A percentile compares a stretch with the other conserved stretches of the same genome.
Evolutionary conservation across 2,113 vertebrate species (phyloP).

Genomic region (Sardina pilchardus): DNA sequence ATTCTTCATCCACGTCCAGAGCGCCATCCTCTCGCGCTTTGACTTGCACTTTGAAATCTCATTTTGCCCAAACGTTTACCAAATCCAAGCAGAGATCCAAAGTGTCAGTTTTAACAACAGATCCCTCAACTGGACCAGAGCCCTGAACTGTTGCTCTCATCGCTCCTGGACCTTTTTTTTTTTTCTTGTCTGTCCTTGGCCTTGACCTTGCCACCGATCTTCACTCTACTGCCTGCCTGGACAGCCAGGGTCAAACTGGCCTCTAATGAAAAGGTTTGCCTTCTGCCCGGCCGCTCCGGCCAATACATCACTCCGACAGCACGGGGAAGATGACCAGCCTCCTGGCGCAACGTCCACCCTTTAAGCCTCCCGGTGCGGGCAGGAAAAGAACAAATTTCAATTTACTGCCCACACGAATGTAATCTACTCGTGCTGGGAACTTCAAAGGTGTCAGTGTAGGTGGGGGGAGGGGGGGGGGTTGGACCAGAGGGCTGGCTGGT

Average conservation of each 20-base stretch:
- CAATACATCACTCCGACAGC: constrained; percentile 41
- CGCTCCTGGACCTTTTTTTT: neutral
- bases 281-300: constrained; percentile 42
- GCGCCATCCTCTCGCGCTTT: too few relatives aligned
- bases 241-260: neutral
- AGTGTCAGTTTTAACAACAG: too few relatives aligned
- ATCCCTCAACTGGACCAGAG: too few relatives aligned
- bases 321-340: neutral
- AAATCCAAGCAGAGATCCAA: too few relatives aligned
- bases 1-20: too few relatives aligned
- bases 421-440: constrained; percentile 38
- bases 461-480: too few relatives aligned
- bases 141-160: too few relatives aligned
- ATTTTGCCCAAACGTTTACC: too few relatives aligned
- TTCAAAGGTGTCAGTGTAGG: neutral
- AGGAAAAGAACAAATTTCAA: constrained; percentile 33
- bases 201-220: neutral
- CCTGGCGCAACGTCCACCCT: neutral
- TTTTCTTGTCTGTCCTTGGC: neutral
- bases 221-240: neutral
- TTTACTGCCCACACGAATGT: constrained; percentile 27
- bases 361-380: constrained; percentile 7
- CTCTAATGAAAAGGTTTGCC: constrained; percentile 37
- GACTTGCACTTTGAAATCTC: too few relatives aligned
- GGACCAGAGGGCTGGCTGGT: neutral